Conservation (phyloP, 2,888 invertebrate genomes). For the Epinotia demarniana region DNA sequence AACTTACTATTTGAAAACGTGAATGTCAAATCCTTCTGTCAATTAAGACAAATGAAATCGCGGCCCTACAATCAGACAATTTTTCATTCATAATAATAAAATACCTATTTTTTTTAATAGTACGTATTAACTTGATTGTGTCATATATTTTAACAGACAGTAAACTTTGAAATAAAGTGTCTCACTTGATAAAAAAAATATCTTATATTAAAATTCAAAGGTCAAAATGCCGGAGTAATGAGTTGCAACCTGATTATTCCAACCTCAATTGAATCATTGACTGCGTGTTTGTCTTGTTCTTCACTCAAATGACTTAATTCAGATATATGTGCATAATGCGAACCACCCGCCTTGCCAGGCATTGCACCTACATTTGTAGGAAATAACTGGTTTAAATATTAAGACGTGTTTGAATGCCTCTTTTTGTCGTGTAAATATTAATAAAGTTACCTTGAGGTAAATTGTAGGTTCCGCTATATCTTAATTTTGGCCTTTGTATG, state of each 20-base stretch:
- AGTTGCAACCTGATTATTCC: conserved; percentile 3
- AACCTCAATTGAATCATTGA: conserved; percentile 30
- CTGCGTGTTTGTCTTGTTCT: conserved; percentile 4
- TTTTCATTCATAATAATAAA: background rate
- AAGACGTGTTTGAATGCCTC: background rate
- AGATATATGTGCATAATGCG: conserved; percentile 9
- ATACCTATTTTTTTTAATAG: too few relatives aligned
- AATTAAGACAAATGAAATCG: background rate
- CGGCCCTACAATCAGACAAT: background rate
- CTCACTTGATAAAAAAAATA: too few relatives aligned
- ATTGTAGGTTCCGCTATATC: background rate
- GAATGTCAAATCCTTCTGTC: background rate
- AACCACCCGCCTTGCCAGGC: conserved; percentile 7
- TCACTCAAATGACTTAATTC: conserved; percentile 27
- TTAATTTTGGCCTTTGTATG: too few relatives aligned
- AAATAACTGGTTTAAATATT: conserved; percentile 10
- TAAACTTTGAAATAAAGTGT: too few relatives aligned
- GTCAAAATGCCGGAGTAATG: background rate
- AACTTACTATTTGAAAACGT: too few relatives aligned
- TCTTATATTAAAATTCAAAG: background rate
- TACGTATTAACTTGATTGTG: too few relatives aligned
- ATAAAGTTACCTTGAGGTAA: background rate
- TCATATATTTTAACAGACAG: too few relatives aligned
- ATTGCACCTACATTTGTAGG: conserved; percentile 31
- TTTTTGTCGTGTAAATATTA: background rate